Conservation (phyloP, 1,140 invertebrate genomes). For the Ceratina australensis region DNA sequence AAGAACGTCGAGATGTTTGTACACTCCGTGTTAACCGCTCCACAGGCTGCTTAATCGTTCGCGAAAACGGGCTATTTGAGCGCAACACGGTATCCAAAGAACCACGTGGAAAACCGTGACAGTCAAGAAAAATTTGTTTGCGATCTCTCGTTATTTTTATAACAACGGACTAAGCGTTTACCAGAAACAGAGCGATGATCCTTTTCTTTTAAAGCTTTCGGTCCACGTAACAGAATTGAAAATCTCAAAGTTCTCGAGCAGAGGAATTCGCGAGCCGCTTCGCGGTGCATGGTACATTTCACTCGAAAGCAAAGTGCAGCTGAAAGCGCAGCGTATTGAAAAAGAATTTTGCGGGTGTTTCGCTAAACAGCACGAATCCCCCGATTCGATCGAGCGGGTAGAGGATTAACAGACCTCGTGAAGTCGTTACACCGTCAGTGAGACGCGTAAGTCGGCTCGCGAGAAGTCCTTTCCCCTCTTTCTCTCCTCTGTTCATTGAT, state of each 20-base stretch:
- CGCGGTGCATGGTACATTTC: conserved; percentile 8
- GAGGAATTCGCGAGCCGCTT: conserved; percentile 1
- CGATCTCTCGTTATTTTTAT: no score
- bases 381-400: conserved; percentile 64
- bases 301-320: conserved; percentile 43
- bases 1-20: conserved; percentile 68
- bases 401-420: conserved; percentile 60
- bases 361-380: conserved; percentile 47
- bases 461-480: conserved; percentile 50
- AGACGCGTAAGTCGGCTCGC: conserved; percentile 66
- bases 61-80: conserved; percentile 59
- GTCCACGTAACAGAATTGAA: no score
- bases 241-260: not conserved
- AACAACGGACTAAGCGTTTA: no score
- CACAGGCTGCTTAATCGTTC: conserved; percentile 60
- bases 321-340: conserved; percentile 38
- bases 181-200: no score
- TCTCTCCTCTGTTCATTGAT: conserved; percentile 57
- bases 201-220: no score
- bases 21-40: conserved; percentile 49
- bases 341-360: conserved; percentile 48
- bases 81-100: conserved; percentile 23
- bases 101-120: not conserved
- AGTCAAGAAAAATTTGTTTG: no score
- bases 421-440: conserved; percentile 62